A percentile compares a stretch with the other conserved stretches of the same genome.
Evolutionary conservation across 2,113 vertebrate genomes (phyloP).

Genomic region (Mionectes macconnelli): DNA sequence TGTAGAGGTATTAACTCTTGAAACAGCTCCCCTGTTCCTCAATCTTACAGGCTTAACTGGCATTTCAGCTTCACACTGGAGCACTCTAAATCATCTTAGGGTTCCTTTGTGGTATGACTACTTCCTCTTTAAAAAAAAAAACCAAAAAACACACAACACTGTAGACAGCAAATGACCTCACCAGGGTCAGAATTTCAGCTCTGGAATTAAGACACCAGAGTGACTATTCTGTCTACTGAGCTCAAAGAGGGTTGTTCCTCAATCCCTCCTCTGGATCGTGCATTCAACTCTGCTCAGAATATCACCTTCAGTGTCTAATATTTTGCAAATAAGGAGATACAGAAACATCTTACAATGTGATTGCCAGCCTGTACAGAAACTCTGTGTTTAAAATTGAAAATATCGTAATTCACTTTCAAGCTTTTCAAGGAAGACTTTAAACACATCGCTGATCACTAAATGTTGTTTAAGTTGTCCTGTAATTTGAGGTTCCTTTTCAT

Average conservation of each 20-base stretch:
- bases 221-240: not conserved
- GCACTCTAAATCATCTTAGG: not conserved
- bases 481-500: conserved; percentile 50
- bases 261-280: not conserved
- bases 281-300: not conserved
- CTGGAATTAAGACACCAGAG: not conserved
- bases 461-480: conserved; percentile 55
- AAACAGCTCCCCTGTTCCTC: not conserved
- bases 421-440: not conserved
- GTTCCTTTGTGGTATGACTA: not conserved
- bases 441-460: not conserved
- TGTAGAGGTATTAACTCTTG: not conserved
- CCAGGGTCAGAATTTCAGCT: not conserved
- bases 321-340: not conserved
- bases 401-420: not conserved
- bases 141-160: not conserved
- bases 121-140: not conserved
- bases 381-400: not conserved
- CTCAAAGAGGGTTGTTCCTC: not conserved
- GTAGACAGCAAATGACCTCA: not conserved
- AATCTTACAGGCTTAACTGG: not conserved
- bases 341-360: not conserved
- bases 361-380: not conserved
- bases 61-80: not conserved
- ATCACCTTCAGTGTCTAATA: not conserved